Percentiles rank a stretch among this genome's conserved stretches.
Conservation (phyloP, 2,113 vertebrate species). For the Sinocyclocheilus anshuiensis region DNA sequence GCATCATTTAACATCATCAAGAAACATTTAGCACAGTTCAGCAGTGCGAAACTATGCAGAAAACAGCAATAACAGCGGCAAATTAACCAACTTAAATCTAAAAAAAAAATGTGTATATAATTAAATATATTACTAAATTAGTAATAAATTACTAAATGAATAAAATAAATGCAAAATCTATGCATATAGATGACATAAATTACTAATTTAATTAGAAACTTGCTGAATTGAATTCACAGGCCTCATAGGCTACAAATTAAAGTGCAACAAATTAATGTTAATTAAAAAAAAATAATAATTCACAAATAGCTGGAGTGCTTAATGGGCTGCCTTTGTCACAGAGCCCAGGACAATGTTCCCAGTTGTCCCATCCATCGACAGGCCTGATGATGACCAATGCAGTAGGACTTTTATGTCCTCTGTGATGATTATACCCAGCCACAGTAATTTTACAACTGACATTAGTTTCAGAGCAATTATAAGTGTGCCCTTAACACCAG, state of each 20-base stretch:
- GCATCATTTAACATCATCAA: constrained; percentile 23
- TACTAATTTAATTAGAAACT: not conserved
- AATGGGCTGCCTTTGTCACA: not conserved
- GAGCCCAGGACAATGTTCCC: not conserved
- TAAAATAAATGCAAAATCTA: not conserved
- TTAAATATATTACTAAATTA: not conserved
- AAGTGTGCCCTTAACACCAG: constrained; percentile 23
- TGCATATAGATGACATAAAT: not conserved
- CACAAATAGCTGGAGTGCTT: not conserved
- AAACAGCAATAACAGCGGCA: not conserved
- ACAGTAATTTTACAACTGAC: not conserved
- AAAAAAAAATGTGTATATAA: not conserved
- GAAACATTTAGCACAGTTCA: constrained; percentile 10
- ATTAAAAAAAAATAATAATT: not conserved
- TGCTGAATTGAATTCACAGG: not conserved
- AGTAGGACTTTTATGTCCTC: not conserved
- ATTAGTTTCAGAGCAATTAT: constrained; percentile 21
- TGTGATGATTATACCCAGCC: constrained; percentile 7
- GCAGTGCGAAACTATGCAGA: not conserved
- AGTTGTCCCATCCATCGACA: not conserved
- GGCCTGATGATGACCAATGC: not conserved
- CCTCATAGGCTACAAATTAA: too few species aligned
- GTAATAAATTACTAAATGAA: not conserved
- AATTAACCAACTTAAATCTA: not conserved
- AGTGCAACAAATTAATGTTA: not conserved